Conservation (phyloP, 2,113 vertebrate species). For the Vanacampus margaritifer region DNA sequence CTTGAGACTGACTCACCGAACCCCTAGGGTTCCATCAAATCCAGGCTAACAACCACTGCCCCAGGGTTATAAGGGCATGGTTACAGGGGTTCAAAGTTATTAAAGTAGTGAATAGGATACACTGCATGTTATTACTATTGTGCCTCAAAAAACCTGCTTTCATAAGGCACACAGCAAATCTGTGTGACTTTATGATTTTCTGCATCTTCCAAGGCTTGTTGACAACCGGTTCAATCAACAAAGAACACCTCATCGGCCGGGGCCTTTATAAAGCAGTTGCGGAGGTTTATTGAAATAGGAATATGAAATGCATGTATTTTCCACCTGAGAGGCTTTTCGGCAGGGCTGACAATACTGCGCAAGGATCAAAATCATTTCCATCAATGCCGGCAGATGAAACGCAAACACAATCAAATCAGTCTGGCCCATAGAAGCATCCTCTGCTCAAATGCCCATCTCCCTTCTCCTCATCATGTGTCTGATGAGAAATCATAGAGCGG, state of each 20-base stretch:
- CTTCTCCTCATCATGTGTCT: constrained; percentile 60
- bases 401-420: constrained; percentile 71
- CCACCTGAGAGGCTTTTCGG: constrained; percentile 65
- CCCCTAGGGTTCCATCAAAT: too few relatives aligned
- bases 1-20: too few relatives aligned
- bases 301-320: constrained; percentile 65
- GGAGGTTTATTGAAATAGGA: constrained; percentile 62
- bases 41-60: too few relatives aligned
- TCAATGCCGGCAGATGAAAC: constrained; percentile 67
- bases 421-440: constrained; percentile 47
- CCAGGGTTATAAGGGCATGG: background rate
- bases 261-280: constrained; percentile 52
- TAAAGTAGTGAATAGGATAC: constrained; percentile 13
- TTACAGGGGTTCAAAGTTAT: constrained; percentile 10
- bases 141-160: constrained; percentile 5
- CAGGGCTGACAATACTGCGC: constrained; percentile 44
- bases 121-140: constrained; percentile 17
- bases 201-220: constrained; percentile 45
- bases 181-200: constrained; percentile 18
- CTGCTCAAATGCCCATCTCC: constrained; percentile 65
- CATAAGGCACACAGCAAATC: constrained; percentile 25
- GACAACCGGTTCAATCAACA: constrained; percentile 63
- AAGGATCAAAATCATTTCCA: constrained; percentile 64
- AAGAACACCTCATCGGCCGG: constrained; percentile 55
- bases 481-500: constrained; percentile 67